Base-by-base conservation (phyloP, 2,797 vertebrate species). In the Myotis myotis region DNA sequence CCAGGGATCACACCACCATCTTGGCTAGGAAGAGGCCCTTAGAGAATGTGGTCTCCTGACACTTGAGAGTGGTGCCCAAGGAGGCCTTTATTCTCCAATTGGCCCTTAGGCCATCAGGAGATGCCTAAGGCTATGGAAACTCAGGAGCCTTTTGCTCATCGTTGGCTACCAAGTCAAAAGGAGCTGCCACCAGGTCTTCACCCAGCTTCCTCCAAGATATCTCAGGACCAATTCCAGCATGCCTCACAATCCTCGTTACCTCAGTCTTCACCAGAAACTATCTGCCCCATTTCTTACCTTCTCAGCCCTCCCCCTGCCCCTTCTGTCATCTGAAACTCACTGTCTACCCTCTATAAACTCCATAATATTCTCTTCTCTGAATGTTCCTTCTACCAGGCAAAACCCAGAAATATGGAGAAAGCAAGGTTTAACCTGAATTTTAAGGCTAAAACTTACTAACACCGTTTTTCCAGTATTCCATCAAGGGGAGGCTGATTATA, bases 361-460 rank as follows among this genome's bases (percentile, higher is more conserved):
- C 5, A 60, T 25, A 44, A 68, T 57, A 47, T 20, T 84, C 53
- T 80, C 25, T 53, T 78, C 60, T 85, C 81, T 51, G 62, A 78
- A 36, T 38, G 25, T 62, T 91, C 80, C 36, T 81, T 92, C 90
- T 13, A 22, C n/a, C 49, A 75, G 22, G 6, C 19, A 78, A 55
- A 87, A 49, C 36, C 33, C 62, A 71, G 41, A 89, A 94, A 81
- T 44, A 87, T 16, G 49, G 4, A 88, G 62, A 91, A 89, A 53
- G 47, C 33, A 82, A 94, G 15, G 64, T 30, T 87, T 23, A 94
- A 89, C 11, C 60, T 92, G 53, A 94, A 76, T 38, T 94, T 91
- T 62, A 93, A 91, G 20, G 13, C 47, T 66, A 10, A 89, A 28
- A 4, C n/a, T 33, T 82, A 62, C 38, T 33, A 44, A 68, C 4